Conservation (phyloP, 2,113 vertebrate genomes). For the Orcinus orca region DNA sequence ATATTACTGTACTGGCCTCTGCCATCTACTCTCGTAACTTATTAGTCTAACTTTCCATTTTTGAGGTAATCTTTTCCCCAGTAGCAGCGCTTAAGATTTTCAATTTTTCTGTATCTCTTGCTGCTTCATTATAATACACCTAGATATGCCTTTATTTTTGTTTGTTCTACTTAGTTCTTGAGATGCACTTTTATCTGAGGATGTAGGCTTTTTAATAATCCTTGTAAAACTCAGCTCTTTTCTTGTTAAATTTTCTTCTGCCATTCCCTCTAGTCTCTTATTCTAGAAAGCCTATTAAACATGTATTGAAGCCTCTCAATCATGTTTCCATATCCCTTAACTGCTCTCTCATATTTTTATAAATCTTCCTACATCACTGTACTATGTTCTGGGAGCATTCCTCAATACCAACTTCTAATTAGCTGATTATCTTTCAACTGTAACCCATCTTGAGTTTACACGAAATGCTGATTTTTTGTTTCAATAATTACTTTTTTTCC, state of each 20-base stretch:
- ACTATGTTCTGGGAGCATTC: neutral
- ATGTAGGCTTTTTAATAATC: neutral
- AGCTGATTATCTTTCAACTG: neutral
- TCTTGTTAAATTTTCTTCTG: neutral
- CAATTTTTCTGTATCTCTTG: neutral
- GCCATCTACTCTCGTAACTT: neutral
- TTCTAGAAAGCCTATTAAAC: neutral
- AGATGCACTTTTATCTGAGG: neutral
- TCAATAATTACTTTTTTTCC: neutral
- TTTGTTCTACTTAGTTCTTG: neutral
- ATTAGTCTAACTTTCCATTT: neutral
- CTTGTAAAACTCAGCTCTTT: neutral
- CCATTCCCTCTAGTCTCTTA: neutral
- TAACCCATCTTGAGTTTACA: neutral
- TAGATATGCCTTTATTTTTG: neutral
- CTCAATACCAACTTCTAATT: neutral
- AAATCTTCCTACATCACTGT: neutral
- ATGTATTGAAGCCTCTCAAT: neutral
- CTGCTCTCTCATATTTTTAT: neutral
- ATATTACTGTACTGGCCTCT: neutral
- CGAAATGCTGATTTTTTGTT: neutral
- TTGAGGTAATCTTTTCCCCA: neutral
- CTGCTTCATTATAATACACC: neutral
- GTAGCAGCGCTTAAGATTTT: neutral
- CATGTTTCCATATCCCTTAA: neutral